phyloP scores from a whole-genome alignment of 64 coral and sea anemone species.

The Cladopsammia gracilis region DNA sequence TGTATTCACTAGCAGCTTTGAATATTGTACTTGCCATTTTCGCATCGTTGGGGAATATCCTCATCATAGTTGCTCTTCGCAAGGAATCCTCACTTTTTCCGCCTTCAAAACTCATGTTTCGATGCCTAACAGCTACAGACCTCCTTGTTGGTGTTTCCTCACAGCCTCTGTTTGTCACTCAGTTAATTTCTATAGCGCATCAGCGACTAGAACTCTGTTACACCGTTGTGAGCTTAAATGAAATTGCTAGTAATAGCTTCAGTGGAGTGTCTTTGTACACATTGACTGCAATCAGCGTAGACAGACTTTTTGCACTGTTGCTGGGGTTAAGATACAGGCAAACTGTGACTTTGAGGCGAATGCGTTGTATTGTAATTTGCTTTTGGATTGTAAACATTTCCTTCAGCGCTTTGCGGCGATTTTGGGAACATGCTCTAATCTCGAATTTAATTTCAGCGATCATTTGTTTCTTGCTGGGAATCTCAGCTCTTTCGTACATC shows the following conservation, averaged over 20 bases:
- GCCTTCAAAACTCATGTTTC: neutral
- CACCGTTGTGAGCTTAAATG: neutral
- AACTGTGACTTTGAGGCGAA: neutral
- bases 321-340: neutral
- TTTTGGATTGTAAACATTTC: slow-evolving; percentile 3
- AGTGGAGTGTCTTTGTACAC: neutral
- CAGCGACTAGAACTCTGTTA: neutral
- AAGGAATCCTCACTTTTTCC: neutral
- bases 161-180: neutral
- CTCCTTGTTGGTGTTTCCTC: neutral
- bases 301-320: neutral
- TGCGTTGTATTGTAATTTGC: neutral
- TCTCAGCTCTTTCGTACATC: too few species aligned
- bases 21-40: neutral
- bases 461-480: too few species aligned
- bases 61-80: neutral
- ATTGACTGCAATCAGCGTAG: slow-evolving; percentile 7
- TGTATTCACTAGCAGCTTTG: neutral
- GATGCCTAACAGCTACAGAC: neutral
- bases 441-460: too few species aligned
- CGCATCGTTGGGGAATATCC: neutral
- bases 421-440: too few species aligned
- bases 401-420: neutral
- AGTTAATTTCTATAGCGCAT: neutral
- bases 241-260: neutral